phyloP scores from a whole-genome alignment of 2,797 vertebrate genomes.

The Danionella dracula region DNA sequence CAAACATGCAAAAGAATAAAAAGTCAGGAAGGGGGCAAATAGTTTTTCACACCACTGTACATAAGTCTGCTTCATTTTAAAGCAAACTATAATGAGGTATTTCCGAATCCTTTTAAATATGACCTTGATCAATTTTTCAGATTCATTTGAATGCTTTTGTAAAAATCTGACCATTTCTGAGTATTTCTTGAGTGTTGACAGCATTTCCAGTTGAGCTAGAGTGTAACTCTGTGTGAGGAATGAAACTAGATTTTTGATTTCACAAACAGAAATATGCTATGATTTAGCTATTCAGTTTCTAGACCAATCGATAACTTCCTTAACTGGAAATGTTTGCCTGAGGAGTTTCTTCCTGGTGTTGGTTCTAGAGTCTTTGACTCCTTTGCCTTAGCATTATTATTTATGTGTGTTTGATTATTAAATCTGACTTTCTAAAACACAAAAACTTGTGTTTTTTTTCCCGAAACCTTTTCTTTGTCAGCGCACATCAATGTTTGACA shows the following conservation, averaged over 20 bases:
- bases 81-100: too few relatives aligned
- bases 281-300: too few relatives aligned
- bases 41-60: too few relatives aligned
- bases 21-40: too few relatives aligned
- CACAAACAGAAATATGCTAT: neutral
- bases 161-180: neutral
- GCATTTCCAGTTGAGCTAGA: neutral
- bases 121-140: neutral
- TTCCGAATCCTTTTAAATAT: neutral
- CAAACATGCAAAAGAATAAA: too few relatives aligned
- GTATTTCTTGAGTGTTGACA: neutral
- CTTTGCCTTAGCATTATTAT: constrained; percentile 47
- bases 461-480: too few relatives aligned
- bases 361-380: constrained; percentile 34
- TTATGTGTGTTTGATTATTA: constrained; percentile 55
- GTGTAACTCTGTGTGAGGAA: neutral
- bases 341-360: neutral
- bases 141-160: neutral
- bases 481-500: too few relatives aligned
- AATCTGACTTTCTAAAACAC: constrained; percentile 59
- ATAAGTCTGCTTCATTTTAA: too few relatives aligned
- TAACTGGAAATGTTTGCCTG: neutral
- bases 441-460: too few relatives aligned
- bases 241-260: neutral
- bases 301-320: neutral